Percentiles rank a stretch among this genome's conserved stretches.
Evolutionary conservation across 2,797 vertebrate species (phyloP).

Genomic region (Lepidocolaptes lacrymiger): DNA sequence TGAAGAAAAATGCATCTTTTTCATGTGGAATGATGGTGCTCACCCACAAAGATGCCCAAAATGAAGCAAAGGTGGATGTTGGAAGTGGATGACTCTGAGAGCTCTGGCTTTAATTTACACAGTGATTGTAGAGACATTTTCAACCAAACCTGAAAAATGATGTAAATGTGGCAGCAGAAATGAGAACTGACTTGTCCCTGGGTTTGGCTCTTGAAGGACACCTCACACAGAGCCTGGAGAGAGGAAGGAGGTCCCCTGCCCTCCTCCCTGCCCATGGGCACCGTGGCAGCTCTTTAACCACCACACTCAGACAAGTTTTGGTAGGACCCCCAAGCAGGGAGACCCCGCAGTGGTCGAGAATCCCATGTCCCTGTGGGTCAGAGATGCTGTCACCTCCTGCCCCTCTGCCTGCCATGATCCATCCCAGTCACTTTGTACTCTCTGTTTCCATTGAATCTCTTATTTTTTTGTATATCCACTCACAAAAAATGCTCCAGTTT

Average conservation of each 20-base stretch:
- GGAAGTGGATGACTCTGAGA: background rate
- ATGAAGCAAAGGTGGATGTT: background rate
- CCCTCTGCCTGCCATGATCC: background rate
- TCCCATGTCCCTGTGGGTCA: fast-evolving
- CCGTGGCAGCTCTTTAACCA: background rate
- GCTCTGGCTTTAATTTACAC: background rate
- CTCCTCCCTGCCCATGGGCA: background rate
- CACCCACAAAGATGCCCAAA: background rate
- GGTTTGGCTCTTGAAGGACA: background rate
- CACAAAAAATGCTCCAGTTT: background rate
- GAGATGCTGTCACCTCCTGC: background rate
- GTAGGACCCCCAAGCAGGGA: background rate
- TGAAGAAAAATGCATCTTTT: fast-evolving
- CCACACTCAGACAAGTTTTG: background rate
- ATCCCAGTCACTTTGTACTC: background rate
- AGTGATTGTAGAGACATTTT: fast-evolving
- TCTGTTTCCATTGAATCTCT: background rate
- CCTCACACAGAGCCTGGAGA: fast-evolving
- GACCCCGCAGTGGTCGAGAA: background rate
- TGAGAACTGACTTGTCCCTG: fast-evolving
- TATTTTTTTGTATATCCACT: background rate
- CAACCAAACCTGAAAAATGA: background rate
- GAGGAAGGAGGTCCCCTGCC: background rate
- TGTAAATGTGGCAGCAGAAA: background rate
- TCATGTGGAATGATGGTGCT: background rate